Percentiles rank a stretch among this genome's conserved stretches.
Conservation (phyloP, 2,888 invertebrate species). For the Amblyteles armatorius region DNA sequence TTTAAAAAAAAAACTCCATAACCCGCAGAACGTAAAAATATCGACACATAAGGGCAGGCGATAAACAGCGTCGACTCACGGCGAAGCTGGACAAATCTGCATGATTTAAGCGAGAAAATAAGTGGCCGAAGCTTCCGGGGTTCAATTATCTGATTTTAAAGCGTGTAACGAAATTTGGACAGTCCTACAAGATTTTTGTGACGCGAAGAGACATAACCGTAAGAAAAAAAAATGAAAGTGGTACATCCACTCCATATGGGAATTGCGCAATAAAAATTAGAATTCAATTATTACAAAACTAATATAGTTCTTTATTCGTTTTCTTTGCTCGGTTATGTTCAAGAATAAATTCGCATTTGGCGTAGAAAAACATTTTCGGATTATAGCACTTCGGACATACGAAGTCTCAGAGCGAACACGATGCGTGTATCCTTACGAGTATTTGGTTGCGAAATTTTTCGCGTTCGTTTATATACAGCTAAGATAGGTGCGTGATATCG, state of each 20-base stretch:
- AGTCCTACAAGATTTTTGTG: conserved; percentile 43
- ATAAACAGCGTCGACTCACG: conserved; percentile 72
- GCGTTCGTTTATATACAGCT: conserved; percentile 39
- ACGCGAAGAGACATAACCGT: conserved; percentile 42
- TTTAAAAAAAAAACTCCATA: background rate
- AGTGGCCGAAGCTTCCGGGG: background rate
- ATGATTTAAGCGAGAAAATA: conserved; percentile 69
- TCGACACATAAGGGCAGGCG: background rate
- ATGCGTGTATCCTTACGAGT: conserved; percentile 53
- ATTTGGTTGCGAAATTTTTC: conserved; percentile 60
- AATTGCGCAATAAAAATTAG: background rate
- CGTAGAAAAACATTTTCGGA: conserved; percentile 56
- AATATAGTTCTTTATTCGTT: conserved; percentile 62
- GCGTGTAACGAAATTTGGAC: conserved; percentile 49
- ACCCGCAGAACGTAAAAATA: conserved; percentile 9
- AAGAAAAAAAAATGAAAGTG: conserved; percentile 44
- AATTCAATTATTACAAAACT: conserved; percentile 44
- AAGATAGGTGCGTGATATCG: conserved; percentile 34
- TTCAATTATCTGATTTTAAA: conserved; percentile 2
- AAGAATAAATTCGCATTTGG: conserved; percentile 53
- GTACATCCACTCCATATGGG: background rate
- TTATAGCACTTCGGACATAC: conserved; percentile 29
- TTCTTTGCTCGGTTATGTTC: conserved; percentile 34
- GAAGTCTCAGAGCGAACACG: conserved; percentile 48
- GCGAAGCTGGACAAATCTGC: conserved; percentile 77